phyloP scores from a whole-genome alignment of 2,797 vertebrate species.

The Crypturellus tataupa region DNA sequence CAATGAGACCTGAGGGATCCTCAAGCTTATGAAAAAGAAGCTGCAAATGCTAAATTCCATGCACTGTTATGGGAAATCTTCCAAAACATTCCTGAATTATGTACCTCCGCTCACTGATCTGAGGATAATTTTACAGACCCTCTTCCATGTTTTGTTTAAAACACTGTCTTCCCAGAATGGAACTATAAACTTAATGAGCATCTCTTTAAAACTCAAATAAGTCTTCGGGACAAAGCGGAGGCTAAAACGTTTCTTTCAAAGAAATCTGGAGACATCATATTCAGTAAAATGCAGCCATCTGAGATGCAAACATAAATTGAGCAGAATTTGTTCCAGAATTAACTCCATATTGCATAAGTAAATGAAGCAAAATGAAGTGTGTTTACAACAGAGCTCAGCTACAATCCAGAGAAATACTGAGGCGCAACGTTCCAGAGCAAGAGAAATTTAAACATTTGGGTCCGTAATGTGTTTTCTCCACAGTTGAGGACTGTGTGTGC shows the following conservation, averaged over 20 bases:
- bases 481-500: rapidly evolving
- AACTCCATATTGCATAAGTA: background rate
- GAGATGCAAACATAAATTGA: background rate
- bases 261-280: background rate
- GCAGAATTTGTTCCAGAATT: background rate
- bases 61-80: background rate
- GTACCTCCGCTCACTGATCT: background rate
- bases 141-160: background rate
- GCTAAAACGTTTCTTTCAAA: background rate
- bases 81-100: background rate
- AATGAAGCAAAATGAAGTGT: background rate
- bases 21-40: background rate
- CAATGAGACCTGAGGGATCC: background rate
- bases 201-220: background rate
- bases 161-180: background rate
- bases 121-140: background rate
- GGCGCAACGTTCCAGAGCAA: background rate
- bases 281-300: background rate
- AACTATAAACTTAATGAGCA: background rate
- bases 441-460: background rate
- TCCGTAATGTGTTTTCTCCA: background rate
- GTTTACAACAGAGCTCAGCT: background rate
- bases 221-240: background rate
- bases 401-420: background rate
- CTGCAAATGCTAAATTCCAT: background rate